Evolutionary conservation across 2,797 vertebrate species (phyloP), one percentile per base, ranked within the genome.

Genomic region (Stomatorhinus walkeri): DNA sequence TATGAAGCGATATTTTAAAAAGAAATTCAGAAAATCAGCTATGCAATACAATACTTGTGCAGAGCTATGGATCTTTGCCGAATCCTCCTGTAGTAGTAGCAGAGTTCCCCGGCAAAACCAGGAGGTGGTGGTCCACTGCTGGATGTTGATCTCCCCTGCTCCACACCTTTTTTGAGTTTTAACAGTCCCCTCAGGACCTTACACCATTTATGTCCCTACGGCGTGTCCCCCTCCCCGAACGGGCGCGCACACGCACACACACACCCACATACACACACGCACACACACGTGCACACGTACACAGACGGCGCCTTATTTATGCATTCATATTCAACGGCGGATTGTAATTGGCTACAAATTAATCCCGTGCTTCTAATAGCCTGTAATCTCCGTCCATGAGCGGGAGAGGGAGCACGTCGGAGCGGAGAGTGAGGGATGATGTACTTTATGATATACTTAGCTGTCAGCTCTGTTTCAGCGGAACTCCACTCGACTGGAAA

Each of bases 291-390:
- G 46, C 61, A 51, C 87, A 81, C 28, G 24, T 48, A 59, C 7
- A 1, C 12, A 64, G 32, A 10, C 94, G 91, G 89, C 85, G 88
- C 87, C 92, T 95, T 96, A 96, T 95, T 95, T 96, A 96, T 95
- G 95, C 94, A 93, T 95, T 94, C 94, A 95, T 95, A 96, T 96
- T 96, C 95, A 94, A 91, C 94, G 93, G 85, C 88, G 92, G 91
- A n/a, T 92, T 93, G 95, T 96, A 97, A 97, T 97, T 96, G 96
- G 95, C 95, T 96, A 96, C 96, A 96, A 97, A 97, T 97, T 95
- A 97, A 97, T 96, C 95, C 96, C 95, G 95, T 93, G 95, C 93
- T 94, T 93, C 93, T 96, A 96, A 96, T 95, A 94, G 96, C 92
- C 95, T 94, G 95, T 94, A 95, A 96, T 96, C 95, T 95, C 93